Evolutionary conservation across 2,797 vertebrate species (phyloP).

Genomic region (Bryconaethiops microstoma): DNA sequence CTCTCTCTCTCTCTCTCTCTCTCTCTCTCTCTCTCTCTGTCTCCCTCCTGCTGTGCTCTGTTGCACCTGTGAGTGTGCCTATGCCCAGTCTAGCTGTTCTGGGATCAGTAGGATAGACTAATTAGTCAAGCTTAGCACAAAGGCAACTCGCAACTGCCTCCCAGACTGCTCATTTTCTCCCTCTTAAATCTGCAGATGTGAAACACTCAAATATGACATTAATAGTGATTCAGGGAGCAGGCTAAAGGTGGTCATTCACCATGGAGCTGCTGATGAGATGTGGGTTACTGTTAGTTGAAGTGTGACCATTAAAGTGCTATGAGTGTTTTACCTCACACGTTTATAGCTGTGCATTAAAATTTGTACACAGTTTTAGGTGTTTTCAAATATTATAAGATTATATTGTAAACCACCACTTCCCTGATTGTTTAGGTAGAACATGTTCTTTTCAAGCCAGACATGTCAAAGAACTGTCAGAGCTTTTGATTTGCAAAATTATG

Average conservation of each 20-base stretch:
- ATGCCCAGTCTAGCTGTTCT: constrained; percentile 17
- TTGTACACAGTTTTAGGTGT: neutral
- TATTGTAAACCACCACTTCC: neutral
- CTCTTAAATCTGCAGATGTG: constrained; percentile 16
- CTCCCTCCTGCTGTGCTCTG: constrained; percentile 30
- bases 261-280: constrained; percentile 3
- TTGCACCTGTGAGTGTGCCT: constrained; percentile 33
- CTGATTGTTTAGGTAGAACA: neutral
- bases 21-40: constrained; percentile 23
- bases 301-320: neutral
- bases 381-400: neutral
- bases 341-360: neutral
- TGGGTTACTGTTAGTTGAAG: constrained; percentile 8
- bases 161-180: constrained; percentile 4
- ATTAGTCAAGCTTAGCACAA: constrained; percentile 18
- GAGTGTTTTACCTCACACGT: neutral
- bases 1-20: neutral
- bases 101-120: neutral
- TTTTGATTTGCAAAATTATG: too few relatives aligned
- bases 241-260: constrained; percentile 10
- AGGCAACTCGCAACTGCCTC: neutral
- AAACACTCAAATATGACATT: constrained; percentile 19
- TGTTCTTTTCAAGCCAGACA: neutral
- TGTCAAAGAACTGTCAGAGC: neutral
- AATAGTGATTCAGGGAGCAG: constrained; percentile 1